Conservation (phyloP, 1,140 invertebrate species). For the Lethrus apterus region DNA sequence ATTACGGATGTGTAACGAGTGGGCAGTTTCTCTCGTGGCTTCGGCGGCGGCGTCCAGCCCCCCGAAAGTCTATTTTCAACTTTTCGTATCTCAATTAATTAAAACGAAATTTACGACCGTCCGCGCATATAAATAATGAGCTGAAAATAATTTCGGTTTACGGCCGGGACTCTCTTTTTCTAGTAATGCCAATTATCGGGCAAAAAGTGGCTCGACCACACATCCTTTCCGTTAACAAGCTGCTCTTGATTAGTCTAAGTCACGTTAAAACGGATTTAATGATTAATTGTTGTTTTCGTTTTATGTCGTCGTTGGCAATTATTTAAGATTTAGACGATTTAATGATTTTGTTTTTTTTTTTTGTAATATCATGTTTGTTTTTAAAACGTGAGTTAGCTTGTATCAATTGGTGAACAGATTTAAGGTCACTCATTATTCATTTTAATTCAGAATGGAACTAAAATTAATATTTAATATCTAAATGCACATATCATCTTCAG, state of each 20-base stretch:
- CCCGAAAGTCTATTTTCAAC: too few relatives aligned
- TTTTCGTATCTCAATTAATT: too few relatives aligned
- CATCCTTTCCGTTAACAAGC: constrained; percentile 26
- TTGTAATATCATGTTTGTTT: not conserved
- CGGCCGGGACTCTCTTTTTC: constrained; percentile 16
- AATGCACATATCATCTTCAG: too few relatives aligned
- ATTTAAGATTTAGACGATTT: constrained; percentile 18
- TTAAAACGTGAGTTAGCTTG: not conserved
- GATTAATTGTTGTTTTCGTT: constrained; percentile 22
- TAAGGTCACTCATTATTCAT: not conserved
- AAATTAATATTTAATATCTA: not conserved
- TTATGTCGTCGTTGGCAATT: too few relatives aligned
- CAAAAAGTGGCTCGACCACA: constrained; percentile 24
- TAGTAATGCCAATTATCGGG: constrained; percentile 24
- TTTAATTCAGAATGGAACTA: not conserved
- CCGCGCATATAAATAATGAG: constrained; percentile 12
- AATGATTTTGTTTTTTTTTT: constrained; percentile 13
- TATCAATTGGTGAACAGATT: not conserved
- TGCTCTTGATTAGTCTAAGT: constrained; percentile 23
- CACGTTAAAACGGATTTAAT: constrained; percentile 21
- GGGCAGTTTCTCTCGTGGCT: too few relatives aligned
- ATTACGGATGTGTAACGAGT: too few relatives aligned
- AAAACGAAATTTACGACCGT: constrained; percentile 1
- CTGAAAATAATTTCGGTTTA: constrained; percentile 15
- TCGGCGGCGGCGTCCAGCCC: too few relatives aligned